Evolutionary conservation across 2,888 invertebrate genomes (phyloP), one percentile per base, ranked within the genome.

Genomic region (Eristalis pertinax): DNA sequence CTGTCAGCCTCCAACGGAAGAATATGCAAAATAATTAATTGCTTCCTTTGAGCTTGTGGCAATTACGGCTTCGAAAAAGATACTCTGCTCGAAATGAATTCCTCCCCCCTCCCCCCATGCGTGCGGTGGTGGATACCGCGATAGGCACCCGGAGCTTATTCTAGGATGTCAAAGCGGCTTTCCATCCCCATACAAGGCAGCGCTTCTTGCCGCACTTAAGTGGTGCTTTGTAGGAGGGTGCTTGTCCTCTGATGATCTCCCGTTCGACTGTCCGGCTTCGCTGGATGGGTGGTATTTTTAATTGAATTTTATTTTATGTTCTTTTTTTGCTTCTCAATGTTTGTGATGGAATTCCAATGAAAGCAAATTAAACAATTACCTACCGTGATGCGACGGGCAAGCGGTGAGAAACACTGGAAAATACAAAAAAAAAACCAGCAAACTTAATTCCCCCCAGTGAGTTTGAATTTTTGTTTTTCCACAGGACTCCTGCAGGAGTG

Each of bases 281-380:
- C 19, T 11, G 68, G 29, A 10, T 19, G 68, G 29, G n/a, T 19
- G 68, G 68, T 68, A 68, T 50, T 68, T 68, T 68, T 68, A 68
- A 68, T 68, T 68, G 68, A 68, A 68, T 68, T 68, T 68, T 50
- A n/a, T 32, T 50, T 67, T 65, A 50, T 50, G 19, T 19, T 60
- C 26, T 60, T 58, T 60, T 24, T 4, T 22, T 56, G 56, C 56
- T 10, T n/a, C 56, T 26, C 29, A 68, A 50, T 68, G 50, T 68
- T 68, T 68, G 68, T 68, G 50, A 68, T 68, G 68, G 29, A 68
- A 68, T 68, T 68, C 19, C 68, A 68, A 68, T 68, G 68, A 50
- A 68, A 50, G 15, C 50, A 19, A 68, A 68, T 68, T 68, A 68
- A 68, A 50, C 50, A 68, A 68, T 68, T 68, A 68, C 50, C 43